Percentiles rank a stretch among this genome's conserved stretches.
Evolutionary conservation across 2,888 invertebrate genomes (phyloP).

Genomic region (Griposia aprilina): DNA sequence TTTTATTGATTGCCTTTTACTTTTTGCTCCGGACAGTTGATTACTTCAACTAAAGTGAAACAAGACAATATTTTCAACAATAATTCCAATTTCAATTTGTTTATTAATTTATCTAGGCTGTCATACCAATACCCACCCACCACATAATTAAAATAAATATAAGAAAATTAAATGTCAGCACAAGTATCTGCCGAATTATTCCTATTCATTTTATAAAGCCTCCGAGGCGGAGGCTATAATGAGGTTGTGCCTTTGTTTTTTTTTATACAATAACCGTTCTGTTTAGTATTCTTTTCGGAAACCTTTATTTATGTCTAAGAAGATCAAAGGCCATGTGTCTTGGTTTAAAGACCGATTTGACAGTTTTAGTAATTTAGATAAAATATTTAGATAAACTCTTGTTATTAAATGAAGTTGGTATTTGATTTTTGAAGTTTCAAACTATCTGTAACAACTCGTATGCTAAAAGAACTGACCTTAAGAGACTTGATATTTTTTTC

Average conservation of each 20-base stretch:
- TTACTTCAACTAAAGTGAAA: neutral
- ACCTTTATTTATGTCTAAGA: slow-evolving; percentile 2
- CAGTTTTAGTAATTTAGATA: neutral
- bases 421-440: neutral
- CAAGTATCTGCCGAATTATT: slow-evolving; percentile 28
- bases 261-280: slow-evolving; percentile 3
- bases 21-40: neutral
- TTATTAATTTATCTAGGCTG: slow-evolving; percentile 10
- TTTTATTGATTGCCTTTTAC: slow-evolving; percentile 23
- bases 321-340: neutral
- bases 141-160: neutral
- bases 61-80: neutral
- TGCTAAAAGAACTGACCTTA: neutral
- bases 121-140: neutral
- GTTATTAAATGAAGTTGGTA: neutral
- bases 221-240: slow-evolving; percentile 25
- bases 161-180: slow-evolving; percentile 9
- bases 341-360: neutral
- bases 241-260: slow-evolving; percentile 29
- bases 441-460: neutral
- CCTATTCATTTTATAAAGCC: slow-evolving; percentile 39
- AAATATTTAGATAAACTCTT: neutral
- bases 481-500: neutral
- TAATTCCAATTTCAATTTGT: neutral
- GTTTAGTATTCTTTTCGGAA: slow-evolving; percentile 17